Evolutionary conservation across 37 sponge, comb jelly and placozoan species (phyloP), one percentile per base, ranked within the genome.

Genomic region (Aplysina aerophoba): DNA sequence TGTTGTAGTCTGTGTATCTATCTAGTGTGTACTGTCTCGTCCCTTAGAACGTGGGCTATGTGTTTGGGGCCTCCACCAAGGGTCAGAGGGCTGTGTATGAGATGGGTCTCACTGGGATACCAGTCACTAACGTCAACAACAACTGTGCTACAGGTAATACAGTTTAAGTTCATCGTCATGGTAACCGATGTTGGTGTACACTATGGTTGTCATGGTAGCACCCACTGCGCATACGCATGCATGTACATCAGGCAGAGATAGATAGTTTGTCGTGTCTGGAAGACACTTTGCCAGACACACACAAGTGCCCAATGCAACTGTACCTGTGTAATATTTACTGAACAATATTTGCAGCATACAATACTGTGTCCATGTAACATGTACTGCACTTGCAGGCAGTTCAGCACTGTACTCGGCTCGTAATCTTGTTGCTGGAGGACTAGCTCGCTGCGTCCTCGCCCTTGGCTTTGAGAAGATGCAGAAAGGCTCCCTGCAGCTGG

Each of bases 391-490:
- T 13, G 25, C 21, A 54, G 62, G 89, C 4, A 80, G 81, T 31
- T 71, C 89, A 2, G 85, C 89, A 8, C 84, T 89, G 55, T 91
- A 59, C 39, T 63, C 35, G 15, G 22, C 79, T 27, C 55, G 85
- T 6, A 59, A 64, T 35, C 59, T 89, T 5, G 54, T 89, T 0
- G 89, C 83, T 64, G 88, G 84, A 30, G 90, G 90, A 11, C 30
- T 89, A 73, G 84, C 84, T 27, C 22, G 61, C 6, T 92, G 93
- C 60, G 84, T 73, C 2, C 55, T 92, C 21, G 90, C 93, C 34
- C 62, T 92, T 38, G 93, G 93, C 36, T 86, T 92, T 77, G 93
- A 92, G 84, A 89, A 89, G 66, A 92, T 92, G 93, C 89, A 88
- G 81, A 89, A 89, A 68, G 89, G 89, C 34, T 30, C 89, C 6